A percentile compares a stretch with the other conserved stretches of the same genome.
phyloP scores from a whole-genome alignment of 2,888 invertebrate species.

The Leptothorax acervorum region DNA sequence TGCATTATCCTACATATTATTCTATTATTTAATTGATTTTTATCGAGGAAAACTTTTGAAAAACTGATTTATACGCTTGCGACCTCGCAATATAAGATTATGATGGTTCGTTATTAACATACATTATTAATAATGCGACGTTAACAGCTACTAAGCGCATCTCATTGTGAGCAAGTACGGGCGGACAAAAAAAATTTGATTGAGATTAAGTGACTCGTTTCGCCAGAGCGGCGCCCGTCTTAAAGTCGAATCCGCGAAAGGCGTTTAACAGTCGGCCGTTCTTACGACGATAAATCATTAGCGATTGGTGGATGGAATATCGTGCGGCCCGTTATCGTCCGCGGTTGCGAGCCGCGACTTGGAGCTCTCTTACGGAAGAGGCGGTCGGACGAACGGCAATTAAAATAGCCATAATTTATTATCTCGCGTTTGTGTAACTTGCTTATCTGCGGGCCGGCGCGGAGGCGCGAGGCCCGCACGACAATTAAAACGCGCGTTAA shows the following conservation, averaged over 20 bases:
- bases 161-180: conserved; percentile 35
- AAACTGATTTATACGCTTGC: conserved; percentile 13
- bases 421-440: conserved; percentile 65
- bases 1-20: not conserved
- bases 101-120: not conserved
- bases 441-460: conserved; percentile 37
- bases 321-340: conserved; percentile 70
- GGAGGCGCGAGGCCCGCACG: conserved; percentile 25
- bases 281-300: conserved; percentile 72
- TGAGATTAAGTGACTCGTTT: conserved; percentile 46
- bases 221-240: conserved; percentile 28
- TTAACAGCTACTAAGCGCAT: conserved; percentile 46
- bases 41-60: not conserved
- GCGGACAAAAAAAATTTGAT: conserved; percentile 26
- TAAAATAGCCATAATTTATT: conserved; percentile 76
- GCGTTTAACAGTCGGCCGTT: conserved; percentile 65
- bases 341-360: conserved; percentile 40
- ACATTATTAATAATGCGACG: conserved; percentile 40
- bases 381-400: conserved; percentile 59
- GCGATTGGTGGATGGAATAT: conserved; percentile 70
- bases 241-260: conserved; percentile 46
- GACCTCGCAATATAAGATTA: not conserved
- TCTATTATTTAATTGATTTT: conserved; percentile 16
- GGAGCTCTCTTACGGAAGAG: conserved; percentile 68
- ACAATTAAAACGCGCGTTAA: conserved; percentile 62